phyloP scores from a whole-genome alignment of 2,888 invertebrate species.

The Pollenia griseotomentosa region DNA sequence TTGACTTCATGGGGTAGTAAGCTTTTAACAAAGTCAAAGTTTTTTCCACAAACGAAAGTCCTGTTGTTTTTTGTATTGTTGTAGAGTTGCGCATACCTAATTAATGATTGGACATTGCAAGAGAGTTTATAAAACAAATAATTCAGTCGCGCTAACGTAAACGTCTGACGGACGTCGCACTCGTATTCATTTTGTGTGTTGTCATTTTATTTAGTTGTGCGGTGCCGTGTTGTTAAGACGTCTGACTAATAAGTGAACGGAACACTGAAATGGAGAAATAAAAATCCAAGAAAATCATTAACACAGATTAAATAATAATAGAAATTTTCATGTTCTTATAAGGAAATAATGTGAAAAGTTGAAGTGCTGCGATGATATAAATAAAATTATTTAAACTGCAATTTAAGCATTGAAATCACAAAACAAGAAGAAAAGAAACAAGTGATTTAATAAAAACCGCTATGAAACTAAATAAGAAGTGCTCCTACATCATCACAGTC shows the following conservation, averaged over 20 bases:
- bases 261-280: slow-evolving; percentile 13
- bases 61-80: too few species aligned
- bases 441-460: slow-evolving; percentile 60
- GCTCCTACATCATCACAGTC: slow-evolving; percentile 29
- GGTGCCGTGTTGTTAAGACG: slow-evolving; percentile 67
- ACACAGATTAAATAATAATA: slow-evolving; percentile 68
- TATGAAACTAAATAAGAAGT: slow-evolving; percentile 54
- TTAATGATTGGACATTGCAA: slow-evolving; percentile 34
- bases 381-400: slow-evolving; percentile 29
- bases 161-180: slow-evolving; percentile 60
- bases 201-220: slow-evolving; percentile 69
- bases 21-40: too few species aligned
- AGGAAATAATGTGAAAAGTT: slow-evolving; percentile 37
- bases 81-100: too few species aligned
- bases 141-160: slow-evolving; percentile 67
- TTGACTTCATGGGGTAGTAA: too few species aligned
- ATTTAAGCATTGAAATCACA: not conserved
- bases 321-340: slow-evolving; percentile 43
- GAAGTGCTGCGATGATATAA: slow-evolving; percentile 15
- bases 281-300: slow-evolving; percentile 63
- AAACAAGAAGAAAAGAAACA: not conserved
- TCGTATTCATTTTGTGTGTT: slow-evolving; percentile 53
- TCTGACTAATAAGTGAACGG: slow-evolving; percentile 41
- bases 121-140: slow-evolving; percentile 54
- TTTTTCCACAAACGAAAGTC: too few species aligned